A percentile compares a stretch with the other conserved stretches of the same genome.
phyloP scores from a whole-genome alignment of 2,797 vertebrate genomes.

The Cryptoblepharus egeriae region DNA sequence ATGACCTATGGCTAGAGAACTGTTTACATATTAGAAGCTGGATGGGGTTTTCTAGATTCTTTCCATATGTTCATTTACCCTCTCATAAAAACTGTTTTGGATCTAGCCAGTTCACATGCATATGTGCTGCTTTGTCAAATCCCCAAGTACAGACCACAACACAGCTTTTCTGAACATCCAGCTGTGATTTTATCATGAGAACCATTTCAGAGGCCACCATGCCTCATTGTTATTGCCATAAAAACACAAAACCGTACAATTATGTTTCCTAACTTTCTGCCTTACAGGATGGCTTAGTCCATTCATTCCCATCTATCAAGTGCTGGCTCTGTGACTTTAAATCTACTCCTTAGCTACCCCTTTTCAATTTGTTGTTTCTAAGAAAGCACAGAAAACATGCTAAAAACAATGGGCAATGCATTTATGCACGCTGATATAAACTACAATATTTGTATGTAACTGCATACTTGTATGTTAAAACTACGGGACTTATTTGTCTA shows the following conservation, averaged over 20 bases:
- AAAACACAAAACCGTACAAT: slow-evolving; percentile 28
- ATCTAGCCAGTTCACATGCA: slow-evolving; percentile 70
- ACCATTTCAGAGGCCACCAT: slow-evolving; percentile 36
- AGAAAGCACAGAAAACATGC: neutral
- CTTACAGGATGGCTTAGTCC: slow-evolving; percentile 3
- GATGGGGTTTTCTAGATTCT: slow-evolving; percentile 74
- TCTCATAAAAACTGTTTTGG: slow-evolving; percentile 74
- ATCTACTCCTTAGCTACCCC: slow-evolving; percentile 1
- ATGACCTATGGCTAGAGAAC: slow-evolving; percentile 74
- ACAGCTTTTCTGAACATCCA: slow-evolving; percentile 63
- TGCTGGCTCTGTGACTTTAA: neutral
- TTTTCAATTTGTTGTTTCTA: slow-evolving; percentile 19
- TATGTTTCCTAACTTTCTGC: slow-evolving; percentile 31
- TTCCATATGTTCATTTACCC: slow-evolving; percentile 80
- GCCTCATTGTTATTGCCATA: slow-evolving; percentile 34
- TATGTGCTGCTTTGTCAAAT: slow-evolving; percentile 59
- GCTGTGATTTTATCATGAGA: slow-evolving; percentile 62
- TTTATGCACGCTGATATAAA: neutral
- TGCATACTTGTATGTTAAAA: no score
- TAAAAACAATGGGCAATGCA: neutral
- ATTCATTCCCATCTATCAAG: slow-evolving; percentile 28
- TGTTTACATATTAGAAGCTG: slow-evolving; percentile 77
- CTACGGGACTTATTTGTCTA: neutral
- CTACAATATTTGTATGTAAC: no score
- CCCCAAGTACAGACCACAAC: slow-evolving; percentile 42